phyloP scores from a whole-genome alignment of 2,113 vertebrate genomes.

The Aramus guarauna region DNA sequence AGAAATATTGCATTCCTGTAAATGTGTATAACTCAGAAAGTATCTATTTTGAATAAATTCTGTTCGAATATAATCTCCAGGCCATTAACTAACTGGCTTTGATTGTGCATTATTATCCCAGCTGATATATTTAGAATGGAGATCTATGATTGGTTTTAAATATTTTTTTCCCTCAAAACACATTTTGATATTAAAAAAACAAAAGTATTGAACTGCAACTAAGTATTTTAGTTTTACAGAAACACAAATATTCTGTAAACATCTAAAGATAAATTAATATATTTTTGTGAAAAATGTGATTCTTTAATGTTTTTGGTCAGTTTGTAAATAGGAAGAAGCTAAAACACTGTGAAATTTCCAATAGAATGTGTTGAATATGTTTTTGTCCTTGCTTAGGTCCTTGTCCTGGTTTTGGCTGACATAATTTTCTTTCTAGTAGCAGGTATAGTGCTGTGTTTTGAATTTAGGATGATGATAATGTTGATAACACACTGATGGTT shows the following conservation, averaged over 20 bases:
- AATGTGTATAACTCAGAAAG: neutral
- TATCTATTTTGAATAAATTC: neutral
- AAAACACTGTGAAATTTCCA: neutral
- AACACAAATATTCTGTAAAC: neutral
- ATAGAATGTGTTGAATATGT: neutral
- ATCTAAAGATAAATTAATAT: neutral
- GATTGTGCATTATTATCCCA: neutral
- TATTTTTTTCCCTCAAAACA: neutral
- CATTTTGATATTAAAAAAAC: neutral
- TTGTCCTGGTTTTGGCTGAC: too few relatives aligned
- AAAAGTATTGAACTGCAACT: neutral
- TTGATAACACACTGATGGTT: too few relatives aligned
- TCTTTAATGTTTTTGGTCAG: neutral
- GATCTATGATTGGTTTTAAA: neutral
- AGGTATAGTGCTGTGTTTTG: too few relatives aligned
- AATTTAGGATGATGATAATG: too few relatives aligned
- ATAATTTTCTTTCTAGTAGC: too few relatives aligned
- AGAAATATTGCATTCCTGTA: neutral
- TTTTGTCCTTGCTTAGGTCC: neutral
- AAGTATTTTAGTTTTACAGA: neutral
- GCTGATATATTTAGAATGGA: neutral
- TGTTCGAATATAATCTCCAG: neutral
- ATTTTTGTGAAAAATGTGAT: neutral
- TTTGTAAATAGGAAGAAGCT: neutral
- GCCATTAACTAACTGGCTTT: neutral